Evolutionary conservation across 2,797 vertebrate species (phyloP), one percentile per base, ranked within the genome.

Genomic region (Enteromius afrohamiltoni): DNA sequence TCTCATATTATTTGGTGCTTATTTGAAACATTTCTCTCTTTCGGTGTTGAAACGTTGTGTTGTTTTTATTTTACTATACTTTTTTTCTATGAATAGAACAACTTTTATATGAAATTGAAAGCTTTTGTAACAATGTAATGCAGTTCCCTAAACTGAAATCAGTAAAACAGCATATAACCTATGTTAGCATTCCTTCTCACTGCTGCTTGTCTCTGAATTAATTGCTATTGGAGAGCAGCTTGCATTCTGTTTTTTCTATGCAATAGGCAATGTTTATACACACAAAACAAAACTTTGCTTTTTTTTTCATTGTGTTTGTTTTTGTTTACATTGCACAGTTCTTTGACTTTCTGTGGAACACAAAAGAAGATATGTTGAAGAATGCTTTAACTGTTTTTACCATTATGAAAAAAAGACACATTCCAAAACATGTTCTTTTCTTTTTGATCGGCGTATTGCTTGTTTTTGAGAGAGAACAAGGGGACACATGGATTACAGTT

Each of bases 381-480:
- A 53, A n/a, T 70, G n/a, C n/a, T 47, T 70, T 0, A 45, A 69
- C 67, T 45, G n/a, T 70, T 8, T 69, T 45, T 1, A 45, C 40
- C 2, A 40, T 40, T 73, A 14, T 14, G 29, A 7, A 73, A 53
- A 37, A 21, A 31, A 1, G 0, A 49, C 69, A 1, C 11, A 5
- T 49, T 51, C 2, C 21, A 21, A 73, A 34, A 14, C 70, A 51
- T 62, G 60, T 21, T 37, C 0, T 77, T 31, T n/a, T 65, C 31
- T 77, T n/a, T 45, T 53, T 40, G 51, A 65, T 82, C 62, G 79
- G 47, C 37, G 60, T 13, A 55, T 17, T 77, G 70, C 58, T 73
- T 65, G 51, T 51, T 40, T 40, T 37, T 6, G 37, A 31, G 26
- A 64, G 26, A 31, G 31, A 76, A 75, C 5, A 47, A 67, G 53